These are phyloP conservation scores for Mantis religiosa DNA, from an alignment of 2,888 invertebrate genomes.

Conservation along the genomic window DNA sequence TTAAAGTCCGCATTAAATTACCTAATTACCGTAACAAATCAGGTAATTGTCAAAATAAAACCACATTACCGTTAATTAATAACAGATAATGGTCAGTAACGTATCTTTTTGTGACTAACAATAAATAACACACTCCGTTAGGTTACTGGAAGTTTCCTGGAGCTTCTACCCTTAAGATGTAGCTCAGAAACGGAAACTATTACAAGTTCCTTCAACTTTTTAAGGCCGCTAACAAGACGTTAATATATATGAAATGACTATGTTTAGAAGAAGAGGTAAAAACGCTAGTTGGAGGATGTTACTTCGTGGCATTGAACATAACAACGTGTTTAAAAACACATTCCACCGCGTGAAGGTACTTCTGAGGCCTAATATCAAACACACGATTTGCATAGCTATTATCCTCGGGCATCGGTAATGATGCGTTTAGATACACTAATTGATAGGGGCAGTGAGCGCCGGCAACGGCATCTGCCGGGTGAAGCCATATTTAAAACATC, in stretches of 20 bases:
- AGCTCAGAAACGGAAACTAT: no score
- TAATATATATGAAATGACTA: slow-evolving; percentile 8
- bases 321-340: slow-evolving; percentile 1
- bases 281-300: not conserved
- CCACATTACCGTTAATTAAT: no score
- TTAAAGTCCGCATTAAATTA: no score
- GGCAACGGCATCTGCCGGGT: not conserved
- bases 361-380: not conserved
- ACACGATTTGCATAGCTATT: not conserved
- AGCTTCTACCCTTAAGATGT: no score
- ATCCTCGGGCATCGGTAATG: not conserved
- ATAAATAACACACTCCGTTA: no score
- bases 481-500: not conserved
- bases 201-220: no score
- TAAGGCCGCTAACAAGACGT: not conserved
- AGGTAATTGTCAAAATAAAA: no score
- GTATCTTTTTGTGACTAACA: no score
- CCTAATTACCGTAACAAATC: no score
- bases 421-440: not conserved
- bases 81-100: no score
- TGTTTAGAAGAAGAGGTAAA: not conserved
- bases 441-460: not conserved
- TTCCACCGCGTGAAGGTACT: not conserved
- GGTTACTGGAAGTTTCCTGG: no score
- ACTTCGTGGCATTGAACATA: not conserved